These are phyloP conservation scores for Augochlora pura DNA, from an alignment of 1,140 invertebrate species.

Conservation along the genomic window DNA sequence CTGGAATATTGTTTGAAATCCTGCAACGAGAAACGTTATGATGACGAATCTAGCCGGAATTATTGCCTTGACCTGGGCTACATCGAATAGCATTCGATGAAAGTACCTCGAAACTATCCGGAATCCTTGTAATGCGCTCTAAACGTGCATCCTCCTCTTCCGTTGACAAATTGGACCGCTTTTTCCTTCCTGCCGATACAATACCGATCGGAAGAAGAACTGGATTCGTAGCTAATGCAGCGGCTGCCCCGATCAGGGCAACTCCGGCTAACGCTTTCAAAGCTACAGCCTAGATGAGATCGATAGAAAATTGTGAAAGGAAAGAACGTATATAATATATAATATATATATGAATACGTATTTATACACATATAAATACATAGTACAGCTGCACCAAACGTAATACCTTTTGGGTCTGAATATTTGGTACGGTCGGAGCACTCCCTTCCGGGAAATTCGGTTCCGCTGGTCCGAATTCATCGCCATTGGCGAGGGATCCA, in stretches of 20 bases:
- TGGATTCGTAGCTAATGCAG: slow-evolving; percentile 88
- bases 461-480: slow-evolving; percentile 66
- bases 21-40: too few species aligned
- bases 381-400: too few species aligned
- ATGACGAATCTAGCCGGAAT: too few species aligned
- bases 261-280: slow-evolving; percentile 88
- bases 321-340: too few species aligned
- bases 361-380: too few species aligned
- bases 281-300: slow-evolving; percentile 75
- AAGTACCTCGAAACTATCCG: not conserved
- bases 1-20: too few species aligned
- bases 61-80: too few species aligned
- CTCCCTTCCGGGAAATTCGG: slow-evolving; percentile 56
- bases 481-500: slow-evolving; percentile 64
- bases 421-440: slow-evolving; percentile 55
- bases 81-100: too few species aligned
- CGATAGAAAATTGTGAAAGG: not conserved
- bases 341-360: too few species aligned
- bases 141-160: slow-evolving; percentile 39
- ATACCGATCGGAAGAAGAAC: slow-evolving; percentile 88
- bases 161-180: slow-evolving; percentile 59
- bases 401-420: slow-evolving; percentile 73
- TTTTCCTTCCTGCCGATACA: slow-evolving; percentile 80
- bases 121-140: slow-evolving; percentile 57
- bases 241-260: slow-evolving; percentile 88